These are phyloP conservation scores for Acanthosepion lycidas DNA, from an alignment of 2,888 invertebrate genomes.

Conservation along the genomic window DNA sequence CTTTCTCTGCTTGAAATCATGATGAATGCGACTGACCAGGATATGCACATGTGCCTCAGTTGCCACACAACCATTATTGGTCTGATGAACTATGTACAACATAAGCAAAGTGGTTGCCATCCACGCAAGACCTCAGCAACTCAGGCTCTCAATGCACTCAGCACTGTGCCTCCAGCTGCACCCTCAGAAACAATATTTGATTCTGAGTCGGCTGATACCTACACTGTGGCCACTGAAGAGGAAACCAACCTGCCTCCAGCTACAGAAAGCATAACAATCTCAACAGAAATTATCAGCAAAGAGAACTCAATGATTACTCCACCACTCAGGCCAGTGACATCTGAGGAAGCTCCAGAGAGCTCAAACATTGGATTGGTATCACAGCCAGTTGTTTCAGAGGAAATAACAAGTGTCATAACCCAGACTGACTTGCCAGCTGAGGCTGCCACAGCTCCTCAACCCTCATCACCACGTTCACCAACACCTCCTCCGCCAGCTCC, in stretches of 20 bases:
- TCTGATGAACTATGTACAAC: conserved; percentile 88
- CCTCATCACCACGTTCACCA: background rate
- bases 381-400: background rate
- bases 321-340: background rate
- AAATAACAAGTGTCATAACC: background rate
- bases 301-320: background rate
- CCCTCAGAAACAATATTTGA: conserved; percentile 33
- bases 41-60: conserved; percentile 90
- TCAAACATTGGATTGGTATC: background rate
- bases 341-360: background rate
- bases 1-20: background rate
- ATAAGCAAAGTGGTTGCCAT: conserved; percentile 83
- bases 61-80: conserved; percentile 88
- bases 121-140: conserved; percentile 52
- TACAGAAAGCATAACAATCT: background rate
- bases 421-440: background rate
- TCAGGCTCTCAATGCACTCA: conserved; percentile 38
- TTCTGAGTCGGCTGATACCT: background rate
- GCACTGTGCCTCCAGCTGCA: background rate
- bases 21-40: conserved; percentile 79
- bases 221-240: background rate
- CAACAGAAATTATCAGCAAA: background rate
- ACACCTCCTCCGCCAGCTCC: background rate
- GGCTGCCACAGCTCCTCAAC: background rate
- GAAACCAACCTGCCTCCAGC: background rate